Evolutionary conservation across 2,888 invertebrate species (phyloP), one percentile per base, ranked within the genome.

Genomic region (Halocaridina rubra): DNA sequence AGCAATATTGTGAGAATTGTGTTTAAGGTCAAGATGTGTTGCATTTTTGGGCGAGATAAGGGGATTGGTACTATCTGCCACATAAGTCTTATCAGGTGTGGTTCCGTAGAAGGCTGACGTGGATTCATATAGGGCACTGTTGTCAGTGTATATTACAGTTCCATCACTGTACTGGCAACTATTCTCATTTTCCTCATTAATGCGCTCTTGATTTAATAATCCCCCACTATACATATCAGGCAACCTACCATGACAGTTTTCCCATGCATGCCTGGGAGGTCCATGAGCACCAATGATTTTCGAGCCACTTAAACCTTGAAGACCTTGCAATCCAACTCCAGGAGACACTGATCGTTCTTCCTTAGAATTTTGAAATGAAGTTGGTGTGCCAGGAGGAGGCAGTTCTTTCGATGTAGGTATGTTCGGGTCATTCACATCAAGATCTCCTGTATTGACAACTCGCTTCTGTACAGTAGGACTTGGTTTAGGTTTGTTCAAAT

Each of bases 231-330:
- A 88, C 86, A 88, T 86, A 33, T 88, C 88, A 13, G 86, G 81
- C 4, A 86, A 61, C 13, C 84, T 80, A 13, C 75, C 71, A 7
- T 82, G 82, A 76, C 75, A 72, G 67, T 86, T 79, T 7, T 82
- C 80, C 4, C 80, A 64, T 67, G 71, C 57, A 29, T 77, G 39
- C 7, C 86, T 77, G 22, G 86, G 86, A 16, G 84, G 84, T 27
- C 86, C 86, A 10, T 82, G 81, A 7, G 88, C 80, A n/a, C 84
- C 86, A 72, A 86, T 84, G 22, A 86, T 72, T 22, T 86, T 76
- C 19, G 88, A 88, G 3, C 88, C 88, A 64, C 88, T 88, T n/a
- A 88, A 67, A 5, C 88, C 88, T 76, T 88, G 88, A 30, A 88
- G 86, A n/a, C 88, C 88, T 19, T 88, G 88, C 0, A 88, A 79